These are phyloP conservation scores for Siniperca scherzeri DNA, from an alignment of 2,797 vertebrate genomes.

Conservation along the genomic window DNA sequence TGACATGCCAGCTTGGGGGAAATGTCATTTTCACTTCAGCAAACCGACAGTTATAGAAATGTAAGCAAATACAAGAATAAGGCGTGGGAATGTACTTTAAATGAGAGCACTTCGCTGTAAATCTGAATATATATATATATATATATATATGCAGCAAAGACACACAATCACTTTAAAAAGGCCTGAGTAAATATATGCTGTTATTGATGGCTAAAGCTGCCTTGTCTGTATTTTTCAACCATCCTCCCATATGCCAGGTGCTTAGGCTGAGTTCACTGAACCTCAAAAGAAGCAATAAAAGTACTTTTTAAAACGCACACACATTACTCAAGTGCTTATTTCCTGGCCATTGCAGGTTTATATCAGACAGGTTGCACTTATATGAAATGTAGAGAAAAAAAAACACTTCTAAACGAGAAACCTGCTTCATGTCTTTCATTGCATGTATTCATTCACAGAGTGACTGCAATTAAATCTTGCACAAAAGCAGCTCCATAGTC, in stretches of 20 bases:
- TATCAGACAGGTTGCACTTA: constrained; percentile 56
- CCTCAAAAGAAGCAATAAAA: constrained; percentile 74
- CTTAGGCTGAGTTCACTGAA: constrained; percentile 74
- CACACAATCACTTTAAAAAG: constrained; percentile 45
- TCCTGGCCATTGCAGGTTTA: constrained; percentile 50
- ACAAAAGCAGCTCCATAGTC: constrained; percentile 6
- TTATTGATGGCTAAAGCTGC: constrained; percentile 62
- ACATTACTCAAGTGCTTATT: constrained; percentile 63
- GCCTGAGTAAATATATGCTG: constrained; percentile 62
- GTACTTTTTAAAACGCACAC: constrained; percentile 38
- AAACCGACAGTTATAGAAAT: constrained; percentile 54
- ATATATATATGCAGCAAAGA: constrained; percentile 40
- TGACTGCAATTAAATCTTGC: not conserved
- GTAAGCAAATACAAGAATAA: constrained; percentile 56
- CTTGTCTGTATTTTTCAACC: constrained; percentile 59
- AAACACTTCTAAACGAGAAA: constrained; percentile 2
- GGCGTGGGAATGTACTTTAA: constrained; percentile 48
- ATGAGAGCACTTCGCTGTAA: constrained; percentile 40
- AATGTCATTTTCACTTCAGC: constrained; percentile 56
- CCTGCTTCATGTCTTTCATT: constrained; percentile 53
- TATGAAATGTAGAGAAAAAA: constrained; percentile 21
- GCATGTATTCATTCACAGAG: constrained; percentile 24
- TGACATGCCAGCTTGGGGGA: constrained; percentile 16
- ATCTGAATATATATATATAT: constrained; percentile 28
- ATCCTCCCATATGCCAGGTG: constrained; percentile 70